These are phyloP conservation scores for Drosophila prostipennis DNA, from an alignment of 2,888 invertebrate genomes.

Conservation along the genomic window DNA sequence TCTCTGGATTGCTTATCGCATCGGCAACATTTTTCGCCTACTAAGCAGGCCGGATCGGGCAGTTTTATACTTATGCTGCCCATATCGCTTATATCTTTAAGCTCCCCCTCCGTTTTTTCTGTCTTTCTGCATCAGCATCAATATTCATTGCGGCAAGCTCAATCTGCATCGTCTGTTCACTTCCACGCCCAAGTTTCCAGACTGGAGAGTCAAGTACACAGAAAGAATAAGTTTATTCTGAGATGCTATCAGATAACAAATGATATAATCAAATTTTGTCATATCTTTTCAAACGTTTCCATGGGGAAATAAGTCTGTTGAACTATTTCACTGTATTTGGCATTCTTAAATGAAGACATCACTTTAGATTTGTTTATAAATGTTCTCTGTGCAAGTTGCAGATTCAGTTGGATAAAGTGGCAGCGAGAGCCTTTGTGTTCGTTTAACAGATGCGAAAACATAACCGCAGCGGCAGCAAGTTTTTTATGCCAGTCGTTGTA, in stretches of 20 bases:
- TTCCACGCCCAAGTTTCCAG: slow-evolving; percentile 20
- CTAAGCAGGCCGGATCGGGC: slow-evolving; percentile 42
- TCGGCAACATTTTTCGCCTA: slow-evolving; percentile 32
- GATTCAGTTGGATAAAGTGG: slow-evolving; percentile 25
- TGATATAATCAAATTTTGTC: no score
- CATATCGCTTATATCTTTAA: slow-evolving; percentile 49
- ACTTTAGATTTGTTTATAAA: not conserved
- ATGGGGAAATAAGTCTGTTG: not conserved
- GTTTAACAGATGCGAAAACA: slow-evolving; percentile 56
- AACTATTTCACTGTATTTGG: not conserved
- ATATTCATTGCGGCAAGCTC: slow-evolving; percentile 26
- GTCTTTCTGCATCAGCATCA: slow-evolving; percentile 37
- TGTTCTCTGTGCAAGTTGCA: slow-evolving; percentile 9
- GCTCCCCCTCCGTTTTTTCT: slow-evolving; percentile 17
- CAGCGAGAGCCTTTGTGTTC: slow-evolving; percentile 52
- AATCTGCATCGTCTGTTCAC: slow-evolving; percentile 26
- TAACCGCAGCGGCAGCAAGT: slow-evolving; percentile 48
- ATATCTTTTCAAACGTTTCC: not conserved
- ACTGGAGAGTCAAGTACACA: slow-evolving; percentile 5
- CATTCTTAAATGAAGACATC: not conserved
- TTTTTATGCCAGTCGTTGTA: slow-evolving; percentile 31
- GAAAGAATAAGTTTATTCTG: not conserved
- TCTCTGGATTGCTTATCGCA: slow-evolving; percentile 21
- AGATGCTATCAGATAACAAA: no score
- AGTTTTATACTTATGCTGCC: slow-evolving; percentile 25